These are phyloP conservation scores for Athripsodes cinereus DNA, from an alignment of 2,888 invertebrate species.

Conservation along the genomic window DNA sequence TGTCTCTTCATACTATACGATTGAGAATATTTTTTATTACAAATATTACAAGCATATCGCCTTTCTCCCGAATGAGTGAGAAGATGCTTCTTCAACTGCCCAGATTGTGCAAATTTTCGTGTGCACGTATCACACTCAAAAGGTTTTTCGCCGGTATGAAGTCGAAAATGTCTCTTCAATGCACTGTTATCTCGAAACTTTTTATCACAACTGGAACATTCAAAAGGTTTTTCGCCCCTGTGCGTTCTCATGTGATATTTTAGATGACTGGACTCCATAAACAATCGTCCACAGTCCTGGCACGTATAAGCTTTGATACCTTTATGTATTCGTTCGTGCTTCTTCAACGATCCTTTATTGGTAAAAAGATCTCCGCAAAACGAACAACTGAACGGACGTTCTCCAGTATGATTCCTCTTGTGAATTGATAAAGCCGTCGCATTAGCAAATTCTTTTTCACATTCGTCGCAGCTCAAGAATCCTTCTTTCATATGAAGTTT, in stretches of 20 bases:
- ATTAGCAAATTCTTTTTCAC: constrained; percentile 14
- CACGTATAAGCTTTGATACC: not conserved
- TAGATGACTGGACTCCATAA: not conserved
- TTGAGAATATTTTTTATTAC: not conserved
- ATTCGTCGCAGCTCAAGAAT: constrained; percentile 11
- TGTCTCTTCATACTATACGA: not conserved
- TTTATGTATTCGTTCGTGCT: not conserved
- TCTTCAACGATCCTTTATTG: not conserved
- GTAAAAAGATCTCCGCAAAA: not conserved
- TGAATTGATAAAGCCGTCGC: not conserved
- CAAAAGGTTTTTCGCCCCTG: constrained; percentile 29
- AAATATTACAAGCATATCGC: not conserved
- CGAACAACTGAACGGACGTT: not conserved
- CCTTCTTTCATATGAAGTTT: constrained; percentile 32
- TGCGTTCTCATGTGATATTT: constrained; percentile 28
- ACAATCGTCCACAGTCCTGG: not conserved
- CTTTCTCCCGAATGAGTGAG: not conserved
- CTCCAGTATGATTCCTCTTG: not conserved
- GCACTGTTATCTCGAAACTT: constrained; percentile 7
- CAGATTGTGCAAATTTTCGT: not conserved
- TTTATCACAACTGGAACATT: constrained; percentile 13
- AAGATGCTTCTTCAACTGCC: not conserved
- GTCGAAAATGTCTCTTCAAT: not conserved
- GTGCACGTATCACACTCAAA: not conserved
- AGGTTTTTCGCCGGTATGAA: not conserved